Evolutionary conservation across 2,888 invertebrate species (phyloP), one percentile per base, ranked within the genome.

Genomic region (Acheta domesticus): DNA sequence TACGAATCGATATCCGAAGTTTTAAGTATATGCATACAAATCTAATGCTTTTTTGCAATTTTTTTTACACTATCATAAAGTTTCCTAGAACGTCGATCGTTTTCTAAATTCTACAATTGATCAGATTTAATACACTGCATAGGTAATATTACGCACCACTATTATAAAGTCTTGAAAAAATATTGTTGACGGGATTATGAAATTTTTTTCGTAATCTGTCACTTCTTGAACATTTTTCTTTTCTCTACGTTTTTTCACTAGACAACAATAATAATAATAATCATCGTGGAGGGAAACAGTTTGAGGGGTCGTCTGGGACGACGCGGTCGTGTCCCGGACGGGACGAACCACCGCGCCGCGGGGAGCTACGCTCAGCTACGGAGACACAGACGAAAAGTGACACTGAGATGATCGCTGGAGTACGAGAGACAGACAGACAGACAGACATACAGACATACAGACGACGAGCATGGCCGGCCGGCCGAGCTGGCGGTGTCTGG

Each of bases 161-260:
- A 79, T 77, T 77, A 79, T 79, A 79, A 78, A 80, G 77, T 80
- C 75, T 79, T 80, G 80, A 80, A 80, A 80, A 80, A 80, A 80
- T 80, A 80, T 79, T 74, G 78, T 76, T 50, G 77, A 75, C 78
- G 79, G 79, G 79, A 48, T 79, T 80, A 76, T 48, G 76, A 20
- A 16, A 73, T 49, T 78, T 79, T 80, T 76, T 77, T 62, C 62
- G 62, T 62, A 62, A 62, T 62, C 62, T 62, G 62, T 62, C 62
- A 62, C 62, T 62, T 62, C 62, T 62, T 62, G 62, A 62, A 62
- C 62, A 19, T 62, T 62, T 62, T 62, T n/a, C 14, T 62, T 62
- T 62, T n/a, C n/a, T n/a, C 62, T 62, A 62, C 62, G n/a, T 62
- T 62, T 62, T 62, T 62, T 62, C 62, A 19, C 62, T 48, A 76